Conservation (phyloP, 2,113 vertebrate species). For the Callocephalon fimbriatum region DNA sequence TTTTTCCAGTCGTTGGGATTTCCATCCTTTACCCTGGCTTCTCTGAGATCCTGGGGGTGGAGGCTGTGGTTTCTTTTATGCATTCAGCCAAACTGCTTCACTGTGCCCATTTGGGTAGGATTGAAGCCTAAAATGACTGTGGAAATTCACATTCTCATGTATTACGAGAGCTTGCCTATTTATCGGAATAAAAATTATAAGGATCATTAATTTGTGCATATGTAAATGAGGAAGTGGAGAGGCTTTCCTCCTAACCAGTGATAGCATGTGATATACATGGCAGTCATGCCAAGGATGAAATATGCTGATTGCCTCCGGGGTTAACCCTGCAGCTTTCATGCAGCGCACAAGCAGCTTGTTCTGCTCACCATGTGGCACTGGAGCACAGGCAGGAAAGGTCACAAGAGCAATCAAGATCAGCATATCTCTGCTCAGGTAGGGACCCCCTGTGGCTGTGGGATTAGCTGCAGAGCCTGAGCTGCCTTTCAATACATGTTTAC, state of each 20-base stretch:
- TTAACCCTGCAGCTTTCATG: conserved; percentile 40
- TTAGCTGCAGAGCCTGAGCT: neutral
- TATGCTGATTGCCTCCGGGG: conserved; percentile 46
- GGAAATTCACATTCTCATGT: neutral
- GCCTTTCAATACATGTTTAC: neutral
- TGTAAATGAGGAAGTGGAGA: neutral
- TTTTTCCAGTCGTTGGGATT: too few species aligned
- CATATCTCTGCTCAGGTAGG: conserved; percentile 38
- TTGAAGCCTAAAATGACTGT: neutral
- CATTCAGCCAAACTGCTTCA: neutral
- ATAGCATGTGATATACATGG: neutral
- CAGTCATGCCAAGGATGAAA: conserved; percentile 28
- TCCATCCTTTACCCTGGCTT: neutral
- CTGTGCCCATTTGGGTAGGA: neutral
- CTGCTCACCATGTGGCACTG: conserved; percentile 53
- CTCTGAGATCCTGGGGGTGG: neutral
- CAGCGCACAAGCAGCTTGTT: conserved; percentile 44
- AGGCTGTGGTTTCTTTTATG: neutral
- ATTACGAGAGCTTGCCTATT: conserved; percentile 2
- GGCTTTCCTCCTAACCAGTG: neutral
- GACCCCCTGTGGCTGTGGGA: conserved; percentile 41
- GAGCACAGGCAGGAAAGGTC: conserved; percentile 63
- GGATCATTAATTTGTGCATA: conserved; percentile 19
- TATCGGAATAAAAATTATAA: neutral
- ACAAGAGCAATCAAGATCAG: conserved; percentile 54